Evolutionary conservation across 2,113 vertebrate species (phyloP), one percentile per base, ranked within the genome.

Genomic region (Gallinago jamesoni): DNA sequence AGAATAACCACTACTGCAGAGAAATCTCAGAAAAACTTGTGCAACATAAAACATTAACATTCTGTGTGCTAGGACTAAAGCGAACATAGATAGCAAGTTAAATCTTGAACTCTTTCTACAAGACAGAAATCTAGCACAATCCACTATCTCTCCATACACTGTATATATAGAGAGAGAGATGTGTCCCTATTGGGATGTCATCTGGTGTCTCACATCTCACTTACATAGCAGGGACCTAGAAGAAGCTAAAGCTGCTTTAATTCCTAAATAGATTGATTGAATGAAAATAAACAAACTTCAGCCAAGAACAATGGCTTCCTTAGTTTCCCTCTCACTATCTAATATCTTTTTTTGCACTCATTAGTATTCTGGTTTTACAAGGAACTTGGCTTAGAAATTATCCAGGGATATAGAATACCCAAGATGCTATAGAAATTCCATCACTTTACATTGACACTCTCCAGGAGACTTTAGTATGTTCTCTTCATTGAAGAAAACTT

Each of bases 131-230:
- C 41, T 4, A 50, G 48, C 25, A 84, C 1, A 25, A 74, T 45
- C 5, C 24, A 39, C 3, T 63, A 55, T n/a, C 14, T 67, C 13
- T 25, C 28, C 30, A 28, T 20, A 14, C 4, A n/a, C 20, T 27
- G 2, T 25, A 4, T 6, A 85, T 21, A 41, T 14, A 0, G 2
- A 66, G 9, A 35, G 20, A 0, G 3, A 66, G 12, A 35, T 0
- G 0, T 31, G 25, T 57, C 35, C 4, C 8, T 75, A 20, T 7
- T 12, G n/a, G 18, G n/a, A 13, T 53, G 20, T 17, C 18, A 47
- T 14, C 22, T 31, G 17, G 27, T 33, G 27, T 60, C 31, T 69
- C 39, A 66, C 2, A 30, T n/a, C 4, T 72, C 19, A 59, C n/a
- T 68, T 89, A 5, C 15, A 9, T 41, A 6, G 11, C 4, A 33